Percentiles rank a stretch among this genome's conserved stretches.
Evolutionary conservation across 2,113 vertebrate species (phyloP).

Genomic region (Petrocephalus zakoni): DNA sequence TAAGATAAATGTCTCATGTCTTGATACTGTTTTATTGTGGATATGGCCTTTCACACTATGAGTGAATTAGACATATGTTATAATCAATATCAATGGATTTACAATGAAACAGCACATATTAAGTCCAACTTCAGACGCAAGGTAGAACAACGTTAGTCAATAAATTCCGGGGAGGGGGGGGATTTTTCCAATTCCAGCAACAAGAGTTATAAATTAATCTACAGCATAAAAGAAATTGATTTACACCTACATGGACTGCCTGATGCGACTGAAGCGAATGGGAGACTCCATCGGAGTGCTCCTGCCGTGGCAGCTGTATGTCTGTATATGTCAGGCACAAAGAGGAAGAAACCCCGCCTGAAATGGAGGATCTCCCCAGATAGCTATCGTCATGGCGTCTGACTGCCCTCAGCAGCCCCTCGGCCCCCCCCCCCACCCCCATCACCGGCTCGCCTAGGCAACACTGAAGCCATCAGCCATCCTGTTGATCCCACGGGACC

Average conservation of each 20-base stretch:
- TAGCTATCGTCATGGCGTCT: conserved; percentile 33
- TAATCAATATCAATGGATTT: neutral
- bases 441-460: conserved; percentile 33
- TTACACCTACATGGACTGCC: neutral
- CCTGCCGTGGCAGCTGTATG: neutral
- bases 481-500: conserved; percentile 38
- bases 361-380: conserved; percentile 28
- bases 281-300: neutral
- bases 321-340: conserved; percentile 1
- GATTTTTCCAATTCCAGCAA: neutral
- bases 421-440: conserved; percentile 19
- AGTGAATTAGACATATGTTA: conserved; percentile 2
- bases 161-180: neutral
- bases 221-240: conserved; percentile 10
- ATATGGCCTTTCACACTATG: neutral
- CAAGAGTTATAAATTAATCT: conserved; percentile 3
- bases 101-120: neutral
- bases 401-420: conserved; percentile 19
- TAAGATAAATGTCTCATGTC: no score
- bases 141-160: neutral
- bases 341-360: neutral
- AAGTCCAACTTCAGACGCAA: neutral
- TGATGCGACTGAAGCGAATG: conserved; percentile 13
- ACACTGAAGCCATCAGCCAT: conserved; percentile 27
- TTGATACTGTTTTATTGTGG: no score